phyloP scores from a whole-genome alignment of 2,797 vertebrate species.

The Anguilla pacifica region DNA sequence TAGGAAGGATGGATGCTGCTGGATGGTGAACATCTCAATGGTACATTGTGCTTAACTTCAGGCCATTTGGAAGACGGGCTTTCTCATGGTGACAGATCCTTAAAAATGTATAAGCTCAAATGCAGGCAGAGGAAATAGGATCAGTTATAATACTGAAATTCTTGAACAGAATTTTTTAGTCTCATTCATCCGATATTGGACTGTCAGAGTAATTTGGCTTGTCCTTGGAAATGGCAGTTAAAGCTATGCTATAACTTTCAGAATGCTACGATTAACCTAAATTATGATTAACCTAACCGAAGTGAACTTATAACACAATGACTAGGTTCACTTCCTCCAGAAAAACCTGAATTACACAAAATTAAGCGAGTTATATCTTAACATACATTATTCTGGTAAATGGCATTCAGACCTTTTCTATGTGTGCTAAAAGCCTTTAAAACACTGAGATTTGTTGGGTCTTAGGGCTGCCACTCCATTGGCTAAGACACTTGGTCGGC shows the following conservation, averaged over 20 bases:
- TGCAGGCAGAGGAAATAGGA: background rate
- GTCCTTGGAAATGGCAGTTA: background rate
- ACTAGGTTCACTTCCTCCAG: background rate
- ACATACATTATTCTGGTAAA: too few relatives aligned
- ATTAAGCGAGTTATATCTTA: too few relatives aligned
- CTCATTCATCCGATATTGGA: background rate
- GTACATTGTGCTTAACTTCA: background rate
- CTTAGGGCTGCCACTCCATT: too few relatives aligned
- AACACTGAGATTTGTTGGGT: too few relatives aligned
- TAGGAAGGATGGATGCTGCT: constrained; percentile 53
- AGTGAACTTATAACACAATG: too few relatives aligned
- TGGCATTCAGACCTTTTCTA: too few relatives aligned
- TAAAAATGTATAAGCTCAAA: background rate
- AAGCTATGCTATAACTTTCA: background rate
- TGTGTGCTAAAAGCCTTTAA: too few relatives aligned
- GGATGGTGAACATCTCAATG: background rate
- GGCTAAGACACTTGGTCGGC: too few relatives aligned
- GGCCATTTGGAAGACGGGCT: background rate
- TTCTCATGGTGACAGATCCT: background rate
- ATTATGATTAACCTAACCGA: too few relatives aligned
- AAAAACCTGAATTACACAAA: background rate
- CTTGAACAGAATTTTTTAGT: background rate
- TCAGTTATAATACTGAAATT: background rate
- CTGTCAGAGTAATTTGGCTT: background rate
- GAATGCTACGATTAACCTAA: background rate